These are phyloP conservation scores for Amitus sp. DNA, from an alignment of 2,888 invertebrate species.

Conservation along the genomic window DNA sequence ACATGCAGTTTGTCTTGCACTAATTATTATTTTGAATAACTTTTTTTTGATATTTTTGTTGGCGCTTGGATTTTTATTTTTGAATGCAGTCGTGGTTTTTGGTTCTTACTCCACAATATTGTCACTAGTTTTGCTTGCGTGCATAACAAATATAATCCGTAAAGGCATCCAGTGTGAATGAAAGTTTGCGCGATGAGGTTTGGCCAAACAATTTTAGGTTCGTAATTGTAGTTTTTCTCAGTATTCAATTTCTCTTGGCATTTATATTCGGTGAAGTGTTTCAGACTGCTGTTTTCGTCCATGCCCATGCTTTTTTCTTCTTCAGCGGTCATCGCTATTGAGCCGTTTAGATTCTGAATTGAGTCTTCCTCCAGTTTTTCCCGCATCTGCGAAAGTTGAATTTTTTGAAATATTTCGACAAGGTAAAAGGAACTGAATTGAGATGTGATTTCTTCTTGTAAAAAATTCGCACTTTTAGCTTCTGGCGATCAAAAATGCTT, in stretches of 20 bases:
- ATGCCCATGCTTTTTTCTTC: no score
- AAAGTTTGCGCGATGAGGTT: constrained; percentile 77
- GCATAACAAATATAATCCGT: constrained; percentile 76
- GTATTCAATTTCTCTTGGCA: not conserved
- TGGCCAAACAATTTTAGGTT: constrained; percentile 76
- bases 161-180: constrained; percentile 76
- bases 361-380: not conserved
- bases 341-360: not conserved
- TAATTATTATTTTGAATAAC: no score
- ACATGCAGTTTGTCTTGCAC: no score
- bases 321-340: not conserved
- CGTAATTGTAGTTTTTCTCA: constrained; percentile 62
- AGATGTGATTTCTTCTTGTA: no score
- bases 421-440: no score
- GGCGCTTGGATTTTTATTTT: not conserved
- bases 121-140: constrained; percentile 73
- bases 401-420: no score
- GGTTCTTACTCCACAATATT: constrained; percentile 76
- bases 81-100: not conserved
- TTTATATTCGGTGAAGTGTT: not conserved
- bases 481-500: no score
- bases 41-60: not conserved
- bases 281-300: no score
- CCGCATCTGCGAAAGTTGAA: constrained; percentile 2
- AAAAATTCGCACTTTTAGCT: no score